Evolutionary conservation across 2,113 vertebrate genomes (phyloP).

Genomic region (Dromiciops gliroides): DNA sequence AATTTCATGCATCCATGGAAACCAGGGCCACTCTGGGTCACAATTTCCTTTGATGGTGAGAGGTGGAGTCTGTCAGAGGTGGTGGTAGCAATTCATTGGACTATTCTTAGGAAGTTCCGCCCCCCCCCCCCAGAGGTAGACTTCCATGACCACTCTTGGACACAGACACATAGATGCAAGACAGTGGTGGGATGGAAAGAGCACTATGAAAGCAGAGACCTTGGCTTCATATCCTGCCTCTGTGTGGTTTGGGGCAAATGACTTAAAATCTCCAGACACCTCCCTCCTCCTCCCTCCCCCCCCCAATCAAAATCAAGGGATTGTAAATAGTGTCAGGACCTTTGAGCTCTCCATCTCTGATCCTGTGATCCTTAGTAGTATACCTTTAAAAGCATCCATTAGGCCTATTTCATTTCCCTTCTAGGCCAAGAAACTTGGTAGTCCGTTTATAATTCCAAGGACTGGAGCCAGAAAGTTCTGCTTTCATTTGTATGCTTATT

Average conservation of each 20-base stretch:
- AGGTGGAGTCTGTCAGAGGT: background rate
- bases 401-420: conserved; percentile 60
- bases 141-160: background rate
- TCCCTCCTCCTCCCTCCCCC: too few relatives aligned
- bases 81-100: background rate
- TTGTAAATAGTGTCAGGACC: background rate
- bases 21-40: background rate
- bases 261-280: background rate
- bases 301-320: background rate
- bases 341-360: background rate
- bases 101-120: background rate
- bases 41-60: background rate
- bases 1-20: background rate
- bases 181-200: background rate
- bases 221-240: background rate
- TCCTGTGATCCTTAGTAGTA: background rate
- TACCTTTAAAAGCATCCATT: conserved; percentile 65
- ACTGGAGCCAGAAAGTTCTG: conserved; percentile 73
- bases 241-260: background rate
- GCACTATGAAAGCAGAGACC: background rate
- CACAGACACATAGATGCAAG: background rate
- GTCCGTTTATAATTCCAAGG: conserved; percentile 80
- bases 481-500: conserved; percentile 69
- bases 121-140: background rate
- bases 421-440: conserved; percentile 67